Percentiles rank a stretch among this genome's conserved stretches.
Evolutionary conservation across 2,797 vertebrate genomes (phyloP).

Genomic region (Dromococcyx pavoninus): DNA sequence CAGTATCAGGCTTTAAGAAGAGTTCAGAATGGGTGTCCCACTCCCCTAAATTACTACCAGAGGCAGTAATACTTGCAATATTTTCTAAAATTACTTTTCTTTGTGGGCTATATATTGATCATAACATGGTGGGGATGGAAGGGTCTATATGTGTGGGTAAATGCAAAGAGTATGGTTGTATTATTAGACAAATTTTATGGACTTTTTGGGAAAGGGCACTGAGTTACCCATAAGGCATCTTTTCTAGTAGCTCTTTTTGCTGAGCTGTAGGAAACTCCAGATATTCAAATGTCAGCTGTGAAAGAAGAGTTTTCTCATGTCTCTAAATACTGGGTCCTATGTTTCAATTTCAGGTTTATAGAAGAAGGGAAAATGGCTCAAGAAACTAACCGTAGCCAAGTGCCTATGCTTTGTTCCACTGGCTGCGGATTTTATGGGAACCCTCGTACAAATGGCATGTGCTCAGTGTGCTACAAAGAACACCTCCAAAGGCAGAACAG

Average conservation of each 20-base stretch:
- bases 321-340: background rate
- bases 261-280: background rate
- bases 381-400: conserved; percentile 89
- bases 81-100: background rate
- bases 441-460: conserved; percentile 88
- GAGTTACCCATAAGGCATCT: background rate
- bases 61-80: background rate
- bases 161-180: background rate
- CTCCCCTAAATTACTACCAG: background rate
- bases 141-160: background rate
- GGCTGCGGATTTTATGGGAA: conserved; percentile 91
- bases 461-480: conserved; percentile 90
- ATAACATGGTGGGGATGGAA: background rate
- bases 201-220: background rate
- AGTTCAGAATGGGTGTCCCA: background rate
- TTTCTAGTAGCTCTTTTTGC: background rate
- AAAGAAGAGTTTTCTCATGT: background rate
- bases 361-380: conserved; percentile 85
- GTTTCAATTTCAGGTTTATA: conserved; percentile 72
- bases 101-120: background rate
- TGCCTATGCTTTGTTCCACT: conserved; percentile 87
- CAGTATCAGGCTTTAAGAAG: background rate
- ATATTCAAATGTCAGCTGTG: background rate
- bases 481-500: conserved; percentile 87
- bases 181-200: background rate